Evolutionary conservation across 2,113 vertebrate genomes (phyloP), one percentile per base, ranked within the genome.

Genomic region (Neomonachus schauinslandi): DNA sequence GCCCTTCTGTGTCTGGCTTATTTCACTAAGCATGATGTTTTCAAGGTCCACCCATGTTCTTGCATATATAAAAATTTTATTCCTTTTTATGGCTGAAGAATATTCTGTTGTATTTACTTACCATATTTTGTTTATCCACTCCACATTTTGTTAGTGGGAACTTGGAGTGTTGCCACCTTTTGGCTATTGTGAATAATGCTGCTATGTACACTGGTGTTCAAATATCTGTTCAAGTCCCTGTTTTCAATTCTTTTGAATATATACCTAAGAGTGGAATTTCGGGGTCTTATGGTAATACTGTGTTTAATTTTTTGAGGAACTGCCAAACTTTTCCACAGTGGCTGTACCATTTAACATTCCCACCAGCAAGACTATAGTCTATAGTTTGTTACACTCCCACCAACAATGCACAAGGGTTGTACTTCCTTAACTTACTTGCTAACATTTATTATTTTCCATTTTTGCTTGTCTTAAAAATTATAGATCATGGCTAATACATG

Each of bases 11-110:
- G 4, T 57, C 61, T 69, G 46, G 65, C 6, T 87, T 74, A 59
- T 93, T 93, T 95, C 74, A 87, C 31, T 71, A 65, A 89, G 51
- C n/a, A 65, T 89, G 51, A 77, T 59, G 8, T 36, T 86, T 93
- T 79, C 51, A 91, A 55, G 55, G 22, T 46, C 28, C 14, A 74
- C 33, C 11, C 39, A 53, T 36, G 4, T 65, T 95, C 55, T 71
- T 83, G 33, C 16, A 93, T 39, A 93, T 26, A 61, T 61, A 67
- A 82, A 65, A 53, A 19, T 49, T 42, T 13, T 79, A 65, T 63
- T 69, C 31, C 16, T 82, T 86, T 90, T 76, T 76, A 77, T 33
- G 36, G 39, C 15, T 77, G 33, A 79, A 65, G 28, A 74, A 11
- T 81, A 49, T 16, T 79, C 13, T 53, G 49, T 18, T 39, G 9